Evolutionary conservation across 2,113 vertebrate species (phyloP), one percentile per base, ranked within the genome.

Genomic region (Halichoeres trimaculatus): DNA sequence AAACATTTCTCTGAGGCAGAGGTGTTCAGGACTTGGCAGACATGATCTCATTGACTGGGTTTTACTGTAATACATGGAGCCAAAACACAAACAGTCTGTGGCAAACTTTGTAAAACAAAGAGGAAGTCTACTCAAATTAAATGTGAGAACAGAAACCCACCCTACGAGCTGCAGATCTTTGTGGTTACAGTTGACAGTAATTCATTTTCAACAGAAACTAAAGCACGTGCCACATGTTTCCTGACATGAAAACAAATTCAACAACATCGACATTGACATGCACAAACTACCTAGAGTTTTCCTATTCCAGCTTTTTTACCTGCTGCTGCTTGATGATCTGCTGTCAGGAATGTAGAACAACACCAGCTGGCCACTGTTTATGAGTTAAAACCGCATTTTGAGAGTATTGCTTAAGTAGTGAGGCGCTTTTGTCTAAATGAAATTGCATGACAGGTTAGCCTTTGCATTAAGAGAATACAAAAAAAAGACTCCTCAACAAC

Each of bases 81-180:
- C 60, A 80, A 55, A 62, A 51, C 60, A 17, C 19, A 55, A 71
- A 50, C 2, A 53, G 56, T 36, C 43, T 47, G 16, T 13, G 34
- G 53, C 41, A 65, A 47, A 47, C 19, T 69, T 59, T 30, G 58
- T 48, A 10, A 30, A 50, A 56, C 17, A 51, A 64, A 68, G 47
- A 68, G 74, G 81, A 81, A 68, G 57, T 81, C 9, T 35, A 41
- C 35, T 72, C 26, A 40, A 62, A 71, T 72, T 40, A 55, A 59
- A 71, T 20, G 48, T 34, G 51, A 64, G 45, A 66, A 52, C 53
- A 51, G 45, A 78, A 66, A 57, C 5, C 52, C 56, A 22, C 17
- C 9, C 57, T 19, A 50, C 24, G 1, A 10, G 41, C 43, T 41
- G 20, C 36, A 56, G 17, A 53, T 47, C 34, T 35, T n/a, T 70